Evolutionary conservation across 2,113 vertebrate genomes (phyloP), one percentile per base, ranked within the genome.

Genomic region (Pogonocichla stellata): DNA sequence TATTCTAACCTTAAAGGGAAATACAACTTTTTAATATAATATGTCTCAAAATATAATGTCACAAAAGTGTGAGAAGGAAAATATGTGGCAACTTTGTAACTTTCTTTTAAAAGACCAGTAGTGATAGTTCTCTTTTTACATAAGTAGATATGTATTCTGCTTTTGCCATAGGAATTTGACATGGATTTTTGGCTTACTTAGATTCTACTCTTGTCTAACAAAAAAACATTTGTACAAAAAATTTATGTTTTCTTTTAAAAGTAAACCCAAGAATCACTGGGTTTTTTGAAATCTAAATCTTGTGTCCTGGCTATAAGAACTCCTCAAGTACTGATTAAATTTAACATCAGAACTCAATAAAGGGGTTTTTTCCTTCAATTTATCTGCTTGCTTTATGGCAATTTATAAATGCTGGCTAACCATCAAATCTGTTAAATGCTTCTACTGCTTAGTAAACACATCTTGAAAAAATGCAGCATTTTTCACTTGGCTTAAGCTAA

Each of bases 401-500:
- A 47, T 62, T 93, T 92, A 53, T 65, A 73, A 94, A 74, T 66
- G 29, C 73, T 71, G 83, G 61, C 54, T 81, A 45, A 34, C n/a
- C 25, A 43, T 66, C 74, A 84, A 36, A 86, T 90, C 26, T 81
- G 45, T 50, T 87, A 74, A 92, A 87, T 78, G 78, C 47, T 85
- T 92, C 54, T 65, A 45, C 29, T 79, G 80, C 84, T 92, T 71
- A 48, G 57, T 83, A 92, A 92, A 87, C 14, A 64, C 22, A 26
- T 71, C 60, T 60, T 80, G 72, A 81, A 88, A 91, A 69, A 36
- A 62, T 36, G 60, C 40, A 70, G 24, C 34, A 15, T 56, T 92
- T 86, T 91, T 84, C 18, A 66, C 53, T 92, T 51, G 54, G 80
- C 57, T 95, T 95, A 94, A 95, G 70, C 71, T 92, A 93, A 96